Percentiles rank a stretch among this genome's conserved stretches.
phyloP scores from a whole-genome alignment of 1,140 invertebrate genomes.

The Rhagoletis zephyria region DNA sequence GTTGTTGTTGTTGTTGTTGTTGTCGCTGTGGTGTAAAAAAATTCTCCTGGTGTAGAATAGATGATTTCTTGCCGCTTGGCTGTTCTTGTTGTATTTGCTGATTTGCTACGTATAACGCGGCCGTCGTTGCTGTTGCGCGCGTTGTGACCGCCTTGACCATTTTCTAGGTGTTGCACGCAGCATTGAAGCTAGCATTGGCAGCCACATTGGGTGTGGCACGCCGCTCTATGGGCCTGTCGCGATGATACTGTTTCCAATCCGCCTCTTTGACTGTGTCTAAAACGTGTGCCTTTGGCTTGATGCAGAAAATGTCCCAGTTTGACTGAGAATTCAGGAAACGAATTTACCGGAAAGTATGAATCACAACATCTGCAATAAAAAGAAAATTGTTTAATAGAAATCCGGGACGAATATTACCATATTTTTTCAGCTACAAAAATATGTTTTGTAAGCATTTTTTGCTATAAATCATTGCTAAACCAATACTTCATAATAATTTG shows the following conservation, averaged over 20 bases:
- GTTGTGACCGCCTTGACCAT: slow-evolving; percentile 59
- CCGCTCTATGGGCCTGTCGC: not conserved
- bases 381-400: no score
- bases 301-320: no score
- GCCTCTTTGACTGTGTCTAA: not conserved
- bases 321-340: no score
- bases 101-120: slow-evolving; percentile 46
- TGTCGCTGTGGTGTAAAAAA: slow-evolving; percentile 50
- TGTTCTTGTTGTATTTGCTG: slow-evolving; percentile 55
- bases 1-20: not conserved
- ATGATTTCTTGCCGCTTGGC: slow-evolving; percentile 57
- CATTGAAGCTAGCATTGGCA: slow-evolving; percentile 11
- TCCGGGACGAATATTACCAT: no score
- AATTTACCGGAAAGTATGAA: no score
- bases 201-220: not conserved
- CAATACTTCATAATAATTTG: no score
- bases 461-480: no score
- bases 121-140: slow-evolving; percentile 64
- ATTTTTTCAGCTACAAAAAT: no score
- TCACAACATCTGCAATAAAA: no score
- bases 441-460: no score
- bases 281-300: not conserved
- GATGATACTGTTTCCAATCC: not conserved
- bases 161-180: slow-evolving; percentile 29
- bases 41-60: slow-evolving; percentile 54